Base-by-base conservation (phyloP, 2,113 vertebrate genomes). In the Sander vitreus region DNA sequence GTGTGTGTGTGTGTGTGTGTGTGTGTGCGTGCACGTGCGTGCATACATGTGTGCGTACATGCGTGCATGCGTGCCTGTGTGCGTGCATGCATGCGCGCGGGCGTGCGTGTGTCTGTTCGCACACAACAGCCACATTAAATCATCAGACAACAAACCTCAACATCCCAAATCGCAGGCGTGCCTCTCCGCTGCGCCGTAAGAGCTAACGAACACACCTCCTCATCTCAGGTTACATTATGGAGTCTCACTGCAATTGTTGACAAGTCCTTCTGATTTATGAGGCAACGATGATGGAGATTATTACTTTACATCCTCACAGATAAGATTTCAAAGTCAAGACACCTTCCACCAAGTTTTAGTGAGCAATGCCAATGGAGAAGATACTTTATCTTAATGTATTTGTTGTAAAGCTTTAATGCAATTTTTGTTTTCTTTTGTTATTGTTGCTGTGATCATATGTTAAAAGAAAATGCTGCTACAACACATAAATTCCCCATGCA, bases 221-320 rank as follows among this genome's bases (percentile, higher is more conserved):
- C 68, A 27, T 27, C 27, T 27, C 27, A 27, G 27, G 27, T 27
- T 27, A 27, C 27, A 27, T 27, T 27, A 27, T 45, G 12, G 54
- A 77, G 65, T 54, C 80, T 73, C 55, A 27, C 70, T 33, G 71
- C 50, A 6, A 71, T 27, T 45, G 55, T 67, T 62, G 70, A 75
- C 78, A 83, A 16, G 45, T 68, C 21, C 16, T 25, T 63, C 55
- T 81, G 78, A 89, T 84, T 76, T 57, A 89, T 81, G 84, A 80
- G 68, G 36, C 72, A 62, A 48, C 57, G 77, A 73, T 58, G 67
- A 67, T 25, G 27, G 0, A 47, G 54, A 72, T 78, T 75, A 76
- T 85, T 81, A 74, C 63, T 77, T 74, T 83, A 80, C 81, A 78
- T 68, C 85, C 60, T 57, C 75, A 66, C 43, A 39, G 65, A 59